Base-by-base conservation (phyloP, 2,888 invertebrate genomes). In the Heliconius charithonia region DNA sequence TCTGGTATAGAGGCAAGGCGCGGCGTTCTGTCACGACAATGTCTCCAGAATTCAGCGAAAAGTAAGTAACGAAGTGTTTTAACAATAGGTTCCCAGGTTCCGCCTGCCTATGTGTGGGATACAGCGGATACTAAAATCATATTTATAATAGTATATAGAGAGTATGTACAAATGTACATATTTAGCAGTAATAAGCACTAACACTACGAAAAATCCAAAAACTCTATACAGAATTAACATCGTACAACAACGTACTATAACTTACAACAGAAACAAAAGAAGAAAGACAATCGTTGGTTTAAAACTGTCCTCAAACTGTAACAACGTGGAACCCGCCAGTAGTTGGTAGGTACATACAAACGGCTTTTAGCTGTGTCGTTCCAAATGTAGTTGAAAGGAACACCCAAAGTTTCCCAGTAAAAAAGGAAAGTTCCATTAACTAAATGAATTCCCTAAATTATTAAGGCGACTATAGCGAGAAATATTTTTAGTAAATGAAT, bases 361-460 rank as follows among this genome's bases (percentile, higher is more conserved):
- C 45, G 27, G 70, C 70, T 70, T 45, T 71, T 71, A 56, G 56
- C 56, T 29, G 6, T 71, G 56, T 22, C 29, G 32, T 2, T 71
- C 22, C 56, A 56, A 71, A 71, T 56, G 3, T 56, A 56, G 29
- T 56, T 56, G 51, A 56, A 56, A 71, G 71, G 32, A 71, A 45
- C 45, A 45, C 69, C 45, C 13, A 12, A 71, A 71, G 51, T 71
- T 71, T 71, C 12, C 12, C 56, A 71, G 56, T 71, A 56, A 71
- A 71, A 70, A 71, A 56, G 51, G 37, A 32, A 56, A 29, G 70
- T 29, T 56, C 56, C 29, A 71, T 71, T 71, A 71, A 71, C 56
- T 71, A 56, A 51, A 71, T 56, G 71, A 56, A 71, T 56, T 56
- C 56, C 71, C 32, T 56, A 71, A 71, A 56, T 71, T 37, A 37